phyloP scores from a whole-genome alignment of 92 coral and sea anemone genomes.

The Porites evermanni region DNA sequence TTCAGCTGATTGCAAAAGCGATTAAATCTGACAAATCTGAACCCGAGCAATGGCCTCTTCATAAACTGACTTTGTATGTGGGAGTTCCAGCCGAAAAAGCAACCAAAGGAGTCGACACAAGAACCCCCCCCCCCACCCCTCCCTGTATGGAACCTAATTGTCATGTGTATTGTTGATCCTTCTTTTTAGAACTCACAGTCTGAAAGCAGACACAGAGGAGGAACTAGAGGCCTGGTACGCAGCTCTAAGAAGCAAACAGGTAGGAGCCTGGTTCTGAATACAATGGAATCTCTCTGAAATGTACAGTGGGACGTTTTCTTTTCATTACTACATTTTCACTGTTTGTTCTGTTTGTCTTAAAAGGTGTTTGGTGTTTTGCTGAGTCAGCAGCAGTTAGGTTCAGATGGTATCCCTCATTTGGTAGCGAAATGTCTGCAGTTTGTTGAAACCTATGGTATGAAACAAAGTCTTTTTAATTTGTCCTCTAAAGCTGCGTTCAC shows the following conservation, averaged over 20 bases:
- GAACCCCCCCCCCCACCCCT: too few species aligned
- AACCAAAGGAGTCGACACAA: constrained; percentile 78
- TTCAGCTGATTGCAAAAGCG: constrained; percentile 75
- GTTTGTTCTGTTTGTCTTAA: not conserved
- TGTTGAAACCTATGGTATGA: constrained; percentile 93
- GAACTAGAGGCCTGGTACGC: constrained; percentile 86
- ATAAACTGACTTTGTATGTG: constrained; percentile 70
- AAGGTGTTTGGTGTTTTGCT: constrained; percentile 94
- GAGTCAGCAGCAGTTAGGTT: constrained; percentile 86
- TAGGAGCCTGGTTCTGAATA: constrained; percentile 27
- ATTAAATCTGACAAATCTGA: constrained; percentile 81
- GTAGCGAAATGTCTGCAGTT: constrained; percentile 98
- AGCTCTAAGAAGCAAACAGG: constrained; percentile 90
- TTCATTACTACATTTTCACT: not conserved
- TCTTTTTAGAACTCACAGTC: constrained; percentile 77
- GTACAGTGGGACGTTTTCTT: too few species aligned
- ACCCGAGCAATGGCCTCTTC: constrained; percentile 80
- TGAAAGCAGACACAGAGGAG: constrained; percentile 92
- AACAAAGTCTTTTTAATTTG: not conserved
- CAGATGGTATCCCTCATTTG: constrained; percentile 97
- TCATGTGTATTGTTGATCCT: not conserved
- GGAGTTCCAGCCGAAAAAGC: constrained; percentile 75
- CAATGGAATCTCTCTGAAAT: too few species aligned
- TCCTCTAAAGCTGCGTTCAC: too few species aligned
- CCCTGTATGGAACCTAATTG: not conserved